phyloP scores from a whole-genome alignment of 2,888 invertebrate genomes.

The Eristalinus aeneus region DNA sequence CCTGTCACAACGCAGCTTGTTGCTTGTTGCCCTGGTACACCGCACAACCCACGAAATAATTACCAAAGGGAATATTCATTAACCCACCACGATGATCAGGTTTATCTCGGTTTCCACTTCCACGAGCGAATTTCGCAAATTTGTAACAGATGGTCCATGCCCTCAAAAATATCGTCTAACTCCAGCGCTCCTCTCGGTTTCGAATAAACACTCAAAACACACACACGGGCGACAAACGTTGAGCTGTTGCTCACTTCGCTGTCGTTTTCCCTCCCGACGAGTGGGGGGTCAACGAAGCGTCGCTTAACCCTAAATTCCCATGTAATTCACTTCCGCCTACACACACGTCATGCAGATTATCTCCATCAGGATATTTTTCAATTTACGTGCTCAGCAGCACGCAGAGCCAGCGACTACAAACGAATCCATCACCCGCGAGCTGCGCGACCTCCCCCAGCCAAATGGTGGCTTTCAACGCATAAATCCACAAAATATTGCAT shows the following conservation, averaged over 20 bases:
- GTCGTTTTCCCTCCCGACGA: background rate
- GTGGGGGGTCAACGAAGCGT: slow-evolving; percentile 20
- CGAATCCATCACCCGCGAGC: slow-evolving; percentile 26
- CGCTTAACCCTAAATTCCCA: slow-evolving; percentile 37
- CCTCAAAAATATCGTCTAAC: background rate
- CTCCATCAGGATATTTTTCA: slow-evolving; percentile 65
- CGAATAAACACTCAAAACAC: background rate
- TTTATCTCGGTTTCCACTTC: slow-evolving; percentile 33
- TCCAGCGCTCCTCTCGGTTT: background rate
- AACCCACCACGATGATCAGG: background rate
- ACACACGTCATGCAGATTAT: slow-evolving; percentile 60
- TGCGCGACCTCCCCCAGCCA: background rate
- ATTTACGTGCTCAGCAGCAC: slow-evolving; percentile 61
- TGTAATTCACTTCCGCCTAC: slow-evolving; percentile 66
- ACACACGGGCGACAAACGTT: background rate
- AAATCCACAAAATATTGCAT: slow-evolving; percentile 66
- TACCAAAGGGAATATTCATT: background rate
- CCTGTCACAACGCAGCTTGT: background rate
- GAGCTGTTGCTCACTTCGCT: background rate
- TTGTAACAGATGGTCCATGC: background rate
- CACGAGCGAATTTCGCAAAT: background rate
- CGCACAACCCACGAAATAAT: background rate
- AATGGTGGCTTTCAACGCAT: slow-evolving; percentile 56
- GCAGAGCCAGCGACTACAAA: slow-evolving; percentile 23
- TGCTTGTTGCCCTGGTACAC: background rate